A percentile compares a stretch with the other conserved stretches of the same genome.
Evolutionary conservation across 2,797 vertebrate genomes (phyloP).

Genomic region (Setipinna tenuifilis): DNA sequence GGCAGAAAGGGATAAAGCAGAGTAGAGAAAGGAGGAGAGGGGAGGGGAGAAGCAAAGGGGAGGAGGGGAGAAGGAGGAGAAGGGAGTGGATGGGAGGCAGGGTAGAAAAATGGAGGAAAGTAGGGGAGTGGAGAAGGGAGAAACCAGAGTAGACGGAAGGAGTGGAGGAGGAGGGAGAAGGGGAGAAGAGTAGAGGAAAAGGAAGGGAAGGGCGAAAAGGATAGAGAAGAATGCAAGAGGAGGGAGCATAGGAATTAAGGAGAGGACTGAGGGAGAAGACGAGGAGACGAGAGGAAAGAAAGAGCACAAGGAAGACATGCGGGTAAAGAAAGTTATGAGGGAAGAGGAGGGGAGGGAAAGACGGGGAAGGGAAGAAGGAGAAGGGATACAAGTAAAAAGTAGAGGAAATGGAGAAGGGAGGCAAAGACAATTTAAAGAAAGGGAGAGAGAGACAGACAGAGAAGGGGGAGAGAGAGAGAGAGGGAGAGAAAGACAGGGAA

Average conservation of each 20-base stretch:
- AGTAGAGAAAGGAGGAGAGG: neutral
- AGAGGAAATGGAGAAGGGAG: too few relatives aligned
- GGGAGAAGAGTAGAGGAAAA: too few relatives aligned
- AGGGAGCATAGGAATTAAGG: neutral
- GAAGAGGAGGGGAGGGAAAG: neutral
- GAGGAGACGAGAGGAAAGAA: neutral
- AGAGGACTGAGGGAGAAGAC: neutral
- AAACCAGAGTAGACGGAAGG: too few relatives aligned
- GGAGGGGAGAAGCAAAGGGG: slow-evolving; percentile 34
- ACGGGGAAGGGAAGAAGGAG: neutral
- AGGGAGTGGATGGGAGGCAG: too few relatives aligned
- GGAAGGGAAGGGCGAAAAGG: neutral
- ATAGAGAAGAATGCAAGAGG: neutral
- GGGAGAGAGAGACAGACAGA: too few relatives aligned
- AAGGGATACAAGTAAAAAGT: too few relatives aligned
- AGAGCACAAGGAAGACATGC: neutral
- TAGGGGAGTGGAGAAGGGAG: too few relatives aligned
- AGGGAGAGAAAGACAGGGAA: too few relatives aligned
- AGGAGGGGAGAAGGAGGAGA: too few relatives aligned
- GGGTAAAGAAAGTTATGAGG: neutral
- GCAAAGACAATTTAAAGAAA: neutral
- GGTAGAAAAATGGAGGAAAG: too few relatives aligned
- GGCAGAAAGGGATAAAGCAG: too few relatives aligned
- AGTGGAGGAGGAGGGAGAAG: too few relatives aligned
- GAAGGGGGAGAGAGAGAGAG: neutral